Evolutionary conservation across 2,113 vertebrate genomes (phyloP).

Genomic region (Terrapene triunguis): DNA sequence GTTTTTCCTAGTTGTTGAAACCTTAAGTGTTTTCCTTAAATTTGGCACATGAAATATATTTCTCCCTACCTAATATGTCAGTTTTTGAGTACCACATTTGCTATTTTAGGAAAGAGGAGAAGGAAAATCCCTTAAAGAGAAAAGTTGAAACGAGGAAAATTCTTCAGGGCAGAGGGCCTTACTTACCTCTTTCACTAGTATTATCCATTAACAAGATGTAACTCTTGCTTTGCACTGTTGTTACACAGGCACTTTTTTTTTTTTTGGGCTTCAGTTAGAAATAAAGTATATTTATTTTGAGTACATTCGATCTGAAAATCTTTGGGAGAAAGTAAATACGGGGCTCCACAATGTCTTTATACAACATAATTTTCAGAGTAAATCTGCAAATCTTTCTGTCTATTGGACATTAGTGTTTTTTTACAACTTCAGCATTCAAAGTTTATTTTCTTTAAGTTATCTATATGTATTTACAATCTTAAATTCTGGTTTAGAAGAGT

Average conservation of each 20-base stretch:
- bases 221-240: not conserved
- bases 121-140: not conserved
- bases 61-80: not conserved
- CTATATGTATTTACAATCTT: not conserved
- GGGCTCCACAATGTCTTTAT: not conserved
- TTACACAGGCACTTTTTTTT: not conserved
- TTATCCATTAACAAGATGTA: not conserved
- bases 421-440: not conserved
- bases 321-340: not conserved
- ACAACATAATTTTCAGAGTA: not conserved
- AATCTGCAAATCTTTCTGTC: not conserved
- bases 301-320: not conserved
- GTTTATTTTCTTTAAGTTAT: not conserved
- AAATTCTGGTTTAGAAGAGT: not conserved
- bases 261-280: not conserved
- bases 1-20: not conserved
- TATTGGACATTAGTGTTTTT: not conserved
- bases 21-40: not conserved
- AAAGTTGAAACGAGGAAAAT: not conserved
- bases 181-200: not conserved
- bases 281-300: not conserved
- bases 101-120: not conserved
- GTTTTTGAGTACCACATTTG: not conserved
- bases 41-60: not conserved
- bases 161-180: not conserved